Conservation (phyloP, 2,888 invertebrate genomes). For the Hemaris fuciformis region DNA sequence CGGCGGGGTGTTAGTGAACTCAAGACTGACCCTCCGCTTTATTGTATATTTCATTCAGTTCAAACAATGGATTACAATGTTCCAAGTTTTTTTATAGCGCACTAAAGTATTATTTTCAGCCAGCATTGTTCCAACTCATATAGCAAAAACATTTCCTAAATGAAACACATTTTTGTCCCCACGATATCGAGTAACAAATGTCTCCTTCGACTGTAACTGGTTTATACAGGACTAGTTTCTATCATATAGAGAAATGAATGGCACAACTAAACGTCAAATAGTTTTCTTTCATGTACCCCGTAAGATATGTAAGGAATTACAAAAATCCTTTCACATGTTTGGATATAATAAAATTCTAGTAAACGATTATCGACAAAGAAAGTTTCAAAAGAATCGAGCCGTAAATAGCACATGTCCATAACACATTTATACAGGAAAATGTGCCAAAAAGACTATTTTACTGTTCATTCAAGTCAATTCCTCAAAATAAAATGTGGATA, state of each 20-base stretch:
- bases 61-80: conserved; percentile 7
- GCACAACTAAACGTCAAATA: not conserved
- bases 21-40: not conserved
- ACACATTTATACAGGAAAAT: not conserved
- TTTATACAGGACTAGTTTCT: not conserved
- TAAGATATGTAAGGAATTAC: not conserved
- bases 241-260: not conserved
- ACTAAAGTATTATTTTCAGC: not conserved
- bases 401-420: not conserved
- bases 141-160: not conserved
- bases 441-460: conserved; percentile 17
- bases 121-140: not conserved
- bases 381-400: not conserved
- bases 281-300: not conserved
- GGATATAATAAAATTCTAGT: conserved; percentile 1
- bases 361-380: conserved; percentile 3
- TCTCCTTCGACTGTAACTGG: not conserved
- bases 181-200: not conserved
- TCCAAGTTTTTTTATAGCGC: not conserved
- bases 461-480: conserved; percentile 24
- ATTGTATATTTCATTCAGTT: not conserved
- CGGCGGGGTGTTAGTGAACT: conserved; percentile 15
- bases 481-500: conserved; percentile 34
- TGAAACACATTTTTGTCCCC: not conserved
- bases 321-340: not conserved